Base-by-base conservation (phyloP, 23 tunicate species). In the Oikopleura vanhoeffeni region DNA sequence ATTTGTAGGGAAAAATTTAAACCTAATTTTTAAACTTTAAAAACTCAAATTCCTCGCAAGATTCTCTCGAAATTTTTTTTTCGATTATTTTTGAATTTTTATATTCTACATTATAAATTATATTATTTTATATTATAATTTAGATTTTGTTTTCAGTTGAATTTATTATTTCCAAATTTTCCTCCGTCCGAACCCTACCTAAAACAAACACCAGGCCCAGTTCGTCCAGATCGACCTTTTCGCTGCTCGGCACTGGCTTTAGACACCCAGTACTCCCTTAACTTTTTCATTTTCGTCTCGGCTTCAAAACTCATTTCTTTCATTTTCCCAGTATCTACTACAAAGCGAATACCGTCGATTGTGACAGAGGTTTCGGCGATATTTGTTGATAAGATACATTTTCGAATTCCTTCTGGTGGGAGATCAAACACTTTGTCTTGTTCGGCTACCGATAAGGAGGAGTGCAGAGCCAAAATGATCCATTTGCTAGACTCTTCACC, bases 311-410 rank as follows among this genome's bases (percentile, higher is more conserved):
- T 95, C 96, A 95, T 90, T 57, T 95, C 96, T 83, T 95, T 95
- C 0, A 90, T 91, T 41, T 85, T 88, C 0, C 99, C 99, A 0
- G 99, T 91, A 79, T 95, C 99, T 38, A 85, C 89, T 28, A 95
- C 99, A 77, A 95, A 95, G 30, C 99, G 40, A 0, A 95, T 93
- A 28, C 99, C 99, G 85, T 95, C 99, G 0, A 95, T 93, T 8
- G 99, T 95, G 41, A 95, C 99, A 1, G 99, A 95, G 13, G 99
- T 95, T 84, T 95, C 99, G 39, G 99, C 99, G 86, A 95, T 95
- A 86, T 95, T 95, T 30, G 99, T 95, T 40, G 99, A 95, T 39
- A 95, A 76, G 82, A 95, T 91, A 83, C 99, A 95, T 83, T 95
- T 95, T 60, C 99, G 83, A 0, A 87, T 86, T 0, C 99, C 99